Base-by-base conservation (phyloP, 2,888 invertebrate species). In the Volucella bombylans region DNA sequence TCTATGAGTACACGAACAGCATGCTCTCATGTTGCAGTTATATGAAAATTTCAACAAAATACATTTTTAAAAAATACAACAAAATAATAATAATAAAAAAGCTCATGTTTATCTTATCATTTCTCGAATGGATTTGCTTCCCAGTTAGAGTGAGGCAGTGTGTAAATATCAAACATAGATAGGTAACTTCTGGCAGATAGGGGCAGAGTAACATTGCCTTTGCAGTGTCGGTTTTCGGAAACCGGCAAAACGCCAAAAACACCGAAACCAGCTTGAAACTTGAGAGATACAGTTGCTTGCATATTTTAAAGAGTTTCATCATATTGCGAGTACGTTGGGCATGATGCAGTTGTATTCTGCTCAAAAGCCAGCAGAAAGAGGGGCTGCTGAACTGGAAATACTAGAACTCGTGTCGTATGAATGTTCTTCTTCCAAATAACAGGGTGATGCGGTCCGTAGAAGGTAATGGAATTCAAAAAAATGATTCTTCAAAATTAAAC, bases 21-120 rank as follows among this genome's bases (percentile, higher is more conserved):
- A 39, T 52, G 14, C 23, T 8, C 45, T 69, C 47, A 71, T 52
- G 72, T 65, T 77, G 77, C 82, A 61, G 77, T 77, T 61, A 61
- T 54, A 74, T 80, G 69, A 74, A 81, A 81, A 57, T 31, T 38
- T 41, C 55, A 71, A 71, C 54, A 23, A 73, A 47, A 59, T 64
- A 38, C 23, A 61, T 12, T 43, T 15, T 45, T n/a, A n/a, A 23
- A 67, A 18, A 65, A 74, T 49, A 68, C 55, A 73, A 23, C 71
- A 15, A 47, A 14, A 71, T 43, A 72, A 31, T 23, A 23, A 23
- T 23, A 23, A 23, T 23, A 23, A 23, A 23, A 3, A 23, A 23
- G n/a, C 18, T 72, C 71, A 78, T 78, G 67, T 72, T 82, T 82
- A 82, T 82, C 78, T 82, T 82, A 78, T 78, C 82, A 72, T 73